Base-by-base conservation (phyloP, 2,888 invertebrate genomes). In the Biston stratarius region DNA sequence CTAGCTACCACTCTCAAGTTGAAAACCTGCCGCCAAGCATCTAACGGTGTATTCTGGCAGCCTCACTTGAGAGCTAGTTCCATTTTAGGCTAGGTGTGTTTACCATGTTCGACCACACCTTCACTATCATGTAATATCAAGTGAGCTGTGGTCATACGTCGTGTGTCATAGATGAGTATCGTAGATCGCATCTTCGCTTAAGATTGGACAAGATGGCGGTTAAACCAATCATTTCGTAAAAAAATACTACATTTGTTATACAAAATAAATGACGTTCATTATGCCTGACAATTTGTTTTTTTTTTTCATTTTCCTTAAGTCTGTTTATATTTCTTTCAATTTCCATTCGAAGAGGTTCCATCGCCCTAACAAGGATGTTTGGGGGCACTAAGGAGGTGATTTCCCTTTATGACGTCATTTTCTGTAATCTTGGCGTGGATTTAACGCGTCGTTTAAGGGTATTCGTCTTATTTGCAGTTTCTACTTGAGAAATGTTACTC, bases 341-440 rank as follows among this genome's bases (percentile, higher is more conserved):
- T 67, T 64, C 15, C 65, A 64, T 66, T 59, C 36, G 51, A 67
- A 60, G 56, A 65, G 56, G 57, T 51, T 58, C 49, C 59, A 61
- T 69, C 53, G 36, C 48, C 59, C 58, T 67, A 66, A 70, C 65
- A 68, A 68, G 66, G 45, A 59, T 64, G 55, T 68, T 71, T 66
- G 56, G 60, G 61, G 76, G 75, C 67, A 69, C 73, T 80, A 74
- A 74, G 75, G 76, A 75, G 77, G 81, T 81, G 80, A 84, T 83
- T 84, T 84, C 76, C 71, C 77, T 83, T 85, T 80, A 85, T 77
- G 80, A 74, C 79, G 76, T 82, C 83, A 82, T 85, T 83, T 73
- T 63, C 65, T 72, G 78, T 85, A 84, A 85, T 84, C 80, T 81
- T 77, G 74, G 70, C 72, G 76, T 71, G 76, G 79, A 82, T 83